Evolutionary conservation across 2,113 vertebrate species (phyloP).

Genomic region (Ammodytes dubius): DNA sequence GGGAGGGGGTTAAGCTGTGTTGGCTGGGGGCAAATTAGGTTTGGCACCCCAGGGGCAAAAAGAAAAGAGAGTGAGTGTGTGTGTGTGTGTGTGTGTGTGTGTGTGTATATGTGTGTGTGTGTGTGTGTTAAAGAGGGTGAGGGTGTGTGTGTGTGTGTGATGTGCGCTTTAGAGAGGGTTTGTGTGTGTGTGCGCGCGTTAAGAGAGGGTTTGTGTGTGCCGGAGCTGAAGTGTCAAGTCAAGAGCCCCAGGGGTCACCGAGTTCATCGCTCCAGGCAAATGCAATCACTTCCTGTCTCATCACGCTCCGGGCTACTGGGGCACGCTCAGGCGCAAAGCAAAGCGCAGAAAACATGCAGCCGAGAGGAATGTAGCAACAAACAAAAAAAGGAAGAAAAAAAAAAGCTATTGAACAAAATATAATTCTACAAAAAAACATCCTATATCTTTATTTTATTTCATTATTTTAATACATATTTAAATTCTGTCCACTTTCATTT

Average conservation of each 20-base stretch:
- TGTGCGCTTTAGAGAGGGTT: too few species aligned
- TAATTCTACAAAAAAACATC: too few species aligned
- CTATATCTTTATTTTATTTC: background rate
- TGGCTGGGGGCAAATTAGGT: constrained; percentile 81
- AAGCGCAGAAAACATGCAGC: constrained; percentile 12
- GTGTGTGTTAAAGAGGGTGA: constrained; percentile 29
- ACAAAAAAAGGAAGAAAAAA: too few species aligned
- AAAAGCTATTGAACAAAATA: too few species aligned
- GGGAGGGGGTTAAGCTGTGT: constrained; percentile 83
- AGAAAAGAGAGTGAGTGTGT: constrained; percentile 18
- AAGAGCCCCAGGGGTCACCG: constrained; percentile 70
- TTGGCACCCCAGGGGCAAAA: constrained; percentile 72
- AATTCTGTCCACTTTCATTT: constrained; percentile 8
- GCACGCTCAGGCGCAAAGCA: constrained; percentile 22
- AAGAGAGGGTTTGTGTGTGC: constrained; percentile 47
- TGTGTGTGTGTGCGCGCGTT: constrained; percentile 12
- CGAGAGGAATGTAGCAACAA: too few species aligned
- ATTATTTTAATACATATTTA: background rate
- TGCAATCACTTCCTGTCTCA: constrained; percentile 77
- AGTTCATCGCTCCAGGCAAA: constrained; percentile 76
- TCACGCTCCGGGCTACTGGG: constrained; percentile 57
- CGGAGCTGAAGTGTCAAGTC: constrained; percentile 61
- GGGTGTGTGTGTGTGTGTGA: too few species aligned
- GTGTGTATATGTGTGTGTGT: constrained; percentile 21
- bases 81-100: constrained; percentile 5